A percentile compares a stretch with the other conserved stretches of the same genome.
Evolutionary conservation across 2,797 vertebrate genomes (phyloP).

Genomic region (Chrysolophus pictus): DNA sequence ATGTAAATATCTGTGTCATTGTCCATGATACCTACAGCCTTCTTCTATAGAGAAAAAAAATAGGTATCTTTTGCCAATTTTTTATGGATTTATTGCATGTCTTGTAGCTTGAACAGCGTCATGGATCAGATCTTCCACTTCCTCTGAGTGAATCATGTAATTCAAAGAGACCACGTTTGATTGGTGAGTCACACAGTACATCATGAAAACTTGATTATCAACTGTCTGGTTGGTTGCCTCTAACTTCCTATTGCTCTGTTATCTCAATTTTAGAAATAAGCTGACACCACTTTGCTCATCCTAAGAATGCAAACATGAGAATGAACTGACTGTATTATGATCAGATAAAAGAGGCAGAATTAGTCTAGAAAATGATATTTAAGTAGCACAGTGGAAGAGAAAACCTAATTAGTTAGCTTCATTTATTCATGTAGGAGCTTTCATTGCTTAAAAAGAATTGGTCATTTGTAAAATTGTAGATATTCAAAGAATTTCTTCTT

Average conservation of each 20-base stretch:
- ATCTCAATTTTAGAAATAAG: background rate
- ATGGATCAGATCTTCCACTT: conserved; percentile 54
- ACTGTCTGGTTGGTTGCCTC: background rate
- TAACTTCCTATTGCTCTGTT: background rate
- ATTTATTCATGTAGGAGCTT: background rate
- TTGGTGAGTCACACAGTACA: conserved; percentile 28
- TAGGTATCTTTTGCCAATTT: background rate
- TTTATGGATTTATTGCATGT: conserved; percentile 30
- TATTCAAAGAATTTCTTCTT: background rate
- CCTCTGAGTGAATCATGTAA: conserved; percentile 63
- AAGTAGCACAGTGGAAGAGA: background rate
- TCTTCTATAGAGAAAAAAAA: background rate
- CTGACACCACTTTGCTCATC: background rate
- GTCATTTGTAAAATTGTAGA: background rate
- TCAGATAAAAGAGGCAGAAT: background rate
- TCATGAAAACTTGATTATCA: background rate
- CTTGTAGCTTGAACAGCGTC: conserved; percentile 70
- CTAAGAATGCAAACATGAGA: background rate
- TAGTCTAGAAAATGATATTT: background rate
- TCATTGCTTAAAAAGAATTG: background rate
- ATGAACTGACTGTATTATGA: background rate
- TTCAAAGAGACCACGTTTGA: conserved; percentile 66
- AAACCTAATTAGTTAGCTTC: background rate
- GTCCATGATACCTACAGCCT: background rate
- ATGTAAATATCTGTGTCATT: background rate